These are phyloP conservation scores for Synodontis membranacea DNA, from an alignment of 2,113 vertebrate genomes.

Conservation along the genomic window DNA sequence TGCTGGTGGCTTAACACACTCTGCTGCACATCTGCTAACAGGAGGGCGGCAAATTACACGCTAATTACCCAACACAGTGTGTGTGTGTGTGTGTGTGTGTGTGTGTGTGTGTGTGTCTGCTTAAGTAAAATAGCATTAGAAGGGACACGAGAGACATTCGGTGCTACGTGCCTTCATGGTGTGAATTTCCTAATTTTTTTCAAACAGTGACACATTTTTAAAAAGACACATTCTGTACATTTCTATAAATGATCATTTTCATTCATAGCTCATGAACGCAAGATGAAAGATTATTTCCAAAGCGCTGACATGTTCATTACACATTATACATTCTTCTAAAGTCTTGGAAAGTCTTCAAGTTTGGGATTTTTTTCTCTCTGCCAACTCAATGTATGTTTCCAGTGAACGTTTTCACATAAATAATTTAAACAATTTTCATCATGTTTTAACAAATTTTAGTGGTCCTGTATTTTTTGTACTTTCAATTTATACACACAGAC, in stretches of 20 bases:
- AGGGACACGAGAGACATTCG: not conserved
- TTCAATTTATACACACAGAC: not conserved
- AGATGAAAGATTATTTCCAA: not conserved
- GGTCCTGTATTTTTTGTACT: not conserved
- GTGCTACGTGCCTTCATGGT: not conserved
- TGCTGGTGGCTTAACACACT: constrained; percentile 46
- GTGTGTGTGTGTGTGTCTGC: not conserved
- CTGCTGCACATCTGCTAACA: constrained; percentile 84
- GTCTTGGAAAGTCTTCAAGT: not conserved
- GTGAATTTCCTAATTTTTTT: not conserved
- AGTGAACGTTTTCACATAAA: not conserved
- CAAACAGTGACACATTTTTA: not conserved
- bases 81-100: constrained; percentile 2
- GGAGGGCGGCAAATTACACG: constrained; percentile 87
- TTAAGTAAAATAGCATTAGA: constrained; percentile 6
- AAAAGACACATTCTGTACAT: not conserved
- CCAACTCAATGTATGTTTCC: not conserved
- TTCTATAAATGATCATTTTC: not conserved
- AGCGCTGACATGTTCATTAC: not conserved
- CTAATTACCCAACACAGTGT: constrained; percentile 88
- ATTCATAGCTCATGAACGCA: too few relatives aligned
- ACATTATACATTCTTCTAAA: not conserved
- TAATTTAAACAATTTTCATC: not conserved
- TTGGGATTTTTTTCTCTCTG: not conserved
- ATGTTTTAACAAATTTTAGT: not conserved